Percentiles rank a stretch among this genome's conserved stretches.
phyloP scores from a whole-genome alignment of 2,888 invertebrate species.

The Macrophya annulata region DNA sequence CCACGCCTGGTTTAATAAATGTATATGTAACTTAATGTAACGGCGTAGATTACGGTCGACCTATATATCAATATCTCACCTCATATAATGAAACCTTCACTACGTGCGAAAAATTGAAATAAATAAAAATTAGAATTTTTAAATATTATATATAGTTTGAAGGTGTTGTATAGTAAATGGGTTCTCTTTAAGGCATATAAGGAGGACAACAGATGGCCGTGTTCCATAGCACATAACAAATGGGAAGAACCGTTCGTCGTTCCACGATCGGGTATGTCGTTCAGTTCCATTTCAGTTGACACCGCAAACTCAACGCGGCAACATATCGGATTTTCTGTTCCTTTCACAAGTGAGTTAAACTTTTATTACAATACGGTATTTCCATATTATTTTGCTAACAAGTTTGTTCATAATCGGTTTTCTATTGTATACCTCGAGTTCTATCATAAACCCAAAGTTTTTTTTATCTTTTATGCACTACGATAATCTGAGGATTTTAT shows the following conservation, averaged over 20 bases:
- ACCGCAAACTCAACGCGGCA: conserved; percentile 44
- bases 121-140: neutral
- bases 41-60: conserved; percentile 27
- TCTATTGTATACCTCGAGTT: neutral
- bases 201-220: conserved; percentile 23
- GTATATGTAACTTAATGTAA: neutral
- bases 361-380: neutral
- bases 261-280: conserved; percentile 31
- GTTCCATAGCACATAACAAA: conserved; percentile 2
- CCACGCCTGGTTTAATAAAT: neutral
- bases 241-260: conserved; percentile 49
- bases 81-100: neutral
- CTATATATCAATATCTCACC: neutral
- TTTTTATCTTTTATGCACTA: neutral
- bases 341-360: conserved; percentile 32
- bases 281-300: conserved; percentile 52
- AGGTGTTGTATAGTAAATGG: neutral
- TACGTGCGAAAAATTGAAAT: neutral
- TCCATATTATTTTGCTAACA: neutral
- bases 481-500: neutral
- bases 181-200: neutral
- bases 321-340: conserved; percentile 18
- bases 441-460: neutral
- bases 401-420: neutral
- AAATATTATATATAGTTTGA: neutral